A percentile compares a stretch with the other conserved stretches of the same genome.
Conservation (phyloP, 2,113 vertebrate genomes). For the Passer montanus region DNA sequence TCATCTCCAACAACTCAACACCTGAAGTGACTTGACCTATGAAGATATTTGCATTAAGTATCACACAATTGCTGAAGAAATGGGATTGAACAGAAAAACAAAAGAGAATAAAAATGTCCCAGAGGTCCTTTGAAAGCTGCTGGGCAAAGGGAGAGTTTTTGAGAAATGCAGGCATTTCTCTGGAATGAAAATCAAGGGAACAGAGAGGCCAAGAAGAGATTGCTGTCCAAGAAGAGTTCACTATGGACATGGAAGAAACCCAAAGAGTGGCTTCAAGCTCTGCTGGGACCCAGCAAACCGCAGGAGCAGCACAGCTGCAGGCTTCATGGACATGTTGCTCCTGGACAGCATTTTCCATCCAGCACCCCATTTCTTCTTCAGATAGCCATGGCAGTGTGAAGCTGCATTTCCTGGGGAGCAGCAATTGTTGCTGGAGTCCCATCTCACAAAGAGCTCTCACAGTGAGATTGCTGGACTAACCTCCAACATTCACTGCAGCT, state of each 20-base stretch:
- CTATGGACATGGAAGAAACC: neutral
- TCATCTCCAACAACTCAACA: neutral
- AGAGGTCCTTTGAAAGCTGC: neutral
- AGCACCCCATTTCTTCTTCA: neutral
- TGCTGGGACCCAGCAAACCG: neutral
- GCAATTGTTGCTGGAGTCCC: neutral
- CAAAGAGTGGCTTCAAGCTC: neutral
- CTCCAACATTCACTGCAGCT: neutral
- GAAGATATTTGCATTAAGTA: neutral
- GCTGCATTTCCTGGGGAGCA: neutral
- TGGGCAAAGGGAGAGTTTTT: neutral
- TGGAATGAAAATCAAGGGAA: neutral
- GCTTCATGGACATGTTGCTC: neutral
- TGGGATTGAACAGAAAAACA: neutral
- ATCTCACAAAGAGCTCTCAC: neutral
- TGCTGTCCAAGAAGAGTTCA: neutral
- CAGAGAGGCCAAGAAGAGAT: neutral
- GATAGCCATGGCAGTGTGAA: neutral
- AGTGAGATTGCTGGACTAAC: neutral
- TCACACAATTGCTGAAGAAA: neutral
- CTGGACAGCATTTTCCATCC: neutral
- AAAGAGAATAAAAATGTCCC: neutral
- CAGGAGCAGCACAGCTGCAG: neutral
- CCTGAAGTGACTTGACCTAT: constrained; percentile 30
- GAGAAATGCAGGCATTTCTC: neutral